Evolutionary conservation across 2,888 invertebrate genomes (phyloP).

Genomic region (Elmis aenea): DNA sequence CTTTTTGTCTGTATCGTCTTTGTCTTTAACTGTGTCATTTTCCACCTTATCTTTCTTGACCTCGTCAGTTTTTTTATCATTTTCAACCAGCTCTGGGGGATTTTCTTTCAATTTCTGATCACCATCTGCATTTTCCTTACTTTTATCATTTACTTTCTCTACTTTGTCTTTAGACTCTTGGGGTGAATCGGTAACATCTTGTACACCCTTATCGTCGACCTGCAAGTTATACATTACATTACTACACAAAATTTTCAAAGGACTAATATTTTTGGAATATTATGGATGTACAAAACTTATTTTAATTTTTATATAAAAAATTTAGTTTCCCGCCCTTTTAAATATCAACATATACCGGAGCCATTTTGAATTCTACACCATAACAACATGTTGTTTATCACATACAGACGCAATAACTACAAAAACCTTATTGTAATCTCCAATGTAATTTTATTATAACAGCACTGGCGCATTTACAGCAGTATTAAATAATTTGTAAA

Average conservation of each 20-base stretch:
- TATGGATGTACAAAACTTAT: no score
- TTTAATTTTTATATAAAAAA: conserved; percentile 5
- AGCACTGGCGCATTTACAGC: no score
- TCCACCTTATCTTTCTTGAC: conserved; percentile 26
- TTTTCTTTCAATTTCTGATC: conserved; percentile 26
- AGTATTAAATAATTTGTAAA: no score
- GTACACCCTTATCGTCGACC: neutral
- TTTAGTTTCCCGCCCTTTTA: conserved; percentile 46
- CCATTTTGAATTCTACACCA: conserved; percentile 42
- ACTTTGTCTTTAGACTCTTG: conserved; percentile 21
- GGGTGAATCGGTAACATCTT: neutral
- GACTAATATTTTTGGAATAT: no score
- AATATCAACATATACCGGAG: conserved; percentile 40
- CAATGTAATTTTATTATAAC: no score
- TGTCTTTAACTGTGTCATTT: conserved; percentile 30
- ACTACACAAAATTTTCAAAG: no score
- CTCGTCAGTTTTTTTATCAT: conserved; percentile 12
- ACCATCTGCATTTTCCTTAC: conserved; percentile 24
- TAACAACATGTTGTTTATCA: conserved; percentile 37
- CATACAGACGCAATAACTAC: neutral
- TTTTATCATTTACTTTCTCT: conserved; percentile 21
- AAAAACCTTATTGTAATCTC: neutral
- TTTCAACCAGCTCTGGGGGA: conserved; percentile 18
- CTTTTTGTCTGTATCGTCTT: conserved; percentile 23
- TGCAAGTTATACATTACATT: neutral